Base-by-base conservation (phyloP, 1,140 invertebrate genomes). In the Dreissena rostriformis region DNA sequence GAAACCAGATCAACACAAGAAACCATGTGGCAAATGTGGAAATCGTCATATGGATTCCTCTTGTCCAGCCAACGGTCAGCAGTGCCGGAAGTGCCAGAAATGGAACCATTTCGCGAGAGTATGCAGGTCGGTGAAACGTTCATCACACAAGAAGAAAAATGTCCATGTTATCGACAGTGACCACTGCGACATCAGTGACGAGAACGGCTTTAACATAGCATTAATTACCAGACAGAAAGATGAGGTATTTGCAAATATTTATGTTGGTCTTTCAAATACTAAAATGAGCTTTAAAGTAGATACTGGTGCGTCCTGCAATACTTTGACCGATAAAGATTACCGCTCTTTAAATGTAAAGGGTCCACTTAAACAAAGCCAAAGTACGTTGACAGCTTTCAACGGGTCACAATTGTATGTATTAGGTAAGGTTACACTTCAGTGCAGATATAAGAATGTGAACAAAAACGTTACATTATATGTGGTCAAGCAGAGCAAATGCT, bases 221-320 rank as follows among this genome's bases (percentile, higher is more conserved):
- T 57, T 19, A 57, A 11, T n/a, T n/a, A 24, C 22, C 17, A 61
- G 17, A 61, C 28, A 71, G 17, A 28, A 71, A n/a, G 68, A 49
- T 12, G 8, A 71, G 7, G 49, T 51, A 71, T 29, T 71, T 71
- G 68, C 49, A 39, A 39, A 71, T 39, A 39, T 71, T 39, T n/a
- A 51, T 28, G 68, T 29, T 26, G 68, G 68, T n/a, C 22, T 39
- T 39, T 39, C 28, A 17, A 15, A 49, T 39, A 29, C 28, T 12
- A 15, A 17, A 15, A 51, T 39, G 49, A 29, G 11, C 28, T 71
- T 71, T 51, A 49, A 71, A 61, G 22, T 61, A 19, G 4, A 61
- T 61, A 61, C 57, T n/a, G 57, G 57, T n/a, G 57, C 57, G 12
- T 24, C 6, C 17, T 19, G 17, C 17, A 61, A 61, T 24, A 61